A percentile compares a stretch with the other conserved stretches of the same genome.
Evolutionary conservation across 2,113 vertebrate species (phyloP).

Genomic region (Ageneiosus marmoratus): DNA sequence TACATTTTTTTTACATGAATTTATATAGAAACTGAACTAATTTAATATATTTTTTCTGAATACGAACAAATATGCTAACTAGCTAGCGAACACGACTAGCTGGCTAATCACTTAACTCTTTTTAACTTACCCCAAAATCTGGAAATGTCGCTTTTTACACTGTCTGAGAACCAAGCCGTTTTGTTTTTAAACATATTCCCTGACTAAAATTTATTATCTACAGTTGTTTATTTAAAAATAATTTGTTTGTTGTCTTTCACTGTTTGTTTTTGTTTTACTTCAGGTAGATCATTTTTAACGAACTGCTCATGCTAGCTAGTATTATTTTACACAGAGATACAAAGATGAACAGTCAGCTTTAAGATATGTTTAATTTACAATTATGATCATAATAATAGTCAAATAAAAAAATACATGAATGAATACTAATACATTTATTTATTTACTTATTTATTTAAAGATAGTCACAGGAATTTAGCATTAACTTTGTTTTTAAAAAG

Average conservation of each 20-base stretch:
- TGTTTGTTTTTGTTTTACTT: background rate
- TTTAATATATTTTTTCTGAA: background rate
- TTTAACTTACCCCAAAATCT: slow-evolving; percentile 71
- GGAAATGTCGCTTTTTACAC: slow-evolving; percentile 54
- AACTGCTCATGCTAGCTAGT: background rate
- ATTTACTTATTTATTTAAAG: background rate
- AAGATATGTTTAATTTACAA: too few species aligned
- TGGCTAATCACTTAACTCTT: background rate
- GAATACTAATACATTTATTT: background rate
- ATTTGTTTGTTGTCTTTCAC: background rate
- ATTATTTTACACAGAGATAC: background rate
- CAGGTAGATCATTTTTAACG: background rate
- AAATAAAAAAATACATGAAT: too few species aligned
- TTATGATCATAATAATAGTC: background rate
- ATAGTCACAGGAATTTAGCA: background rate
- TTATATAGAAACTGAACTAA: background rate
- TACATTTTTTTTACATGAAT: background rate
- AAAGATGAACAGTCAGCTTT: background rate
- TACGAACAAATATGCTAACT: too few species aligned
- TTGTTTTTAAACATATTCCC: slow-evolving; percentile 67
- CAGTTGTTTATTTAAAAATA: background rate
- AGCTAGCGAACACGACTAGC: background rate
- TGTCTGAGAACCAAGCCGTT: slow-evolving; percentile 75
- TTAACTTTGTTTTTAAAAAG: too few species aligned
- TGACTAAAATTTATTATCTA: background rate